Percentiles rank a stretch among this genome's conserved stretches.
Conservation (phyloP, 1,140 invertebrate genomes). For the Stegodyphus mimosarum region DNA sequence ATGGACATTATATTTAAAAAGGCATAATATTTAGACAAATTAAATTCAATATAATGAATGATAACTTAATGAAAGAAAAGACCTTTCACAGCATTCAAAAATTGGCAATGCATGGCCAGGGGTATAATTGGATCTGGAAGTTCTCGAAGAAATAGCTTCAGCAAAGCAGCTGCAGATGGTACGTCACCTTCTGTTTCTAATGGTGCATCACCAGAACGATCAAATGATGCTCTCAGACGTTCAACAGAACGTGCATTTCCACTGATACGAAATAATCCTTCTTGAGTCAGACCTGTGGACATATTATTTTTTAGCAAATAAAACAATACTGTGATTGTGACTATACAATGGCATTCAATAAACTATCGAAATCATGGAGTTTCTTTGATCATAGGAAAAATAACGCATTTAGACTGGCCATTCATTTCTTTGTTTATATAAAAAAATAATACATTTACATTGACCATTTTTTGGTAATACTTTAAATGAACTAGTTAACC, state of each 20-base stretch:
- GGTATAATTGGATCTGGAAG: conserved; percentile 69
- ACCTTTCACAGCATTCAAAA: conserved; percentile 66
- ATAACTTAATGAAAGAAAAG: conserved; percentile 2
- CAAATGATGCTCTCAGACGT: conserved; percentile 68
- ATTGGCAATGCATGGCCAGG: conserved; percentile 66
- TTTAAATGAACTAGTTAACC: too few relatives aligned
- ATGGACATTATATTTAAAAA: too few relatives aligned
- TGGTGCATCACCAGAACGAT: conserved; percentile 69
- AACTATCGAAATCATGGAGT: too few relatives aligned
- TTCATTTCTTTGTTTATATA: too few relatives aligned
- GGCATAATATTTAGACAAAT: background rate
- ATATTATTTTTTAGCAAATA: too few relatives aligned
- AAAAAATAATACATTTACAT: too few relatives aligned
- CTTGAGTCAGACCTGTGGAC: conserved; percentile 65
- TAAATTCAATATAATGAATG: background rate
- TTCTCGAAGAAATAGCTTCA: conserved; percentile 70
- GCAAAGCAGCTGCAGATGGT: conserved; percentile 68
- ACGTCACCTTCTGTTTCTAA: conserved; percentile 67
- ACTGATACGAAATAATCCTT: conserved; percentile 70
- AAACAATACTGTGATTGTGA: too few relatives aligned
- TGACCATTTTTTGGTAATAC: too few relatives aligned
- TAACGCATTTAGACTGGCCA: too few relatives aligned
- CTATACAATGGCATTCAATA: too few relatives aligned
- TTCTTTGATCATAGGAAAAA: too few relatives aligned
- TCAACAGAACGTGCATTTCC: conserved; percentile 69